Percentiles rank a stretch among this genome's conserved stretches.
These are phyloP conservation scores for Harpagifer antarcticus DNA, from an alignment of 2,797 vertebrate species.

Conservation along the genomic window DNA sequence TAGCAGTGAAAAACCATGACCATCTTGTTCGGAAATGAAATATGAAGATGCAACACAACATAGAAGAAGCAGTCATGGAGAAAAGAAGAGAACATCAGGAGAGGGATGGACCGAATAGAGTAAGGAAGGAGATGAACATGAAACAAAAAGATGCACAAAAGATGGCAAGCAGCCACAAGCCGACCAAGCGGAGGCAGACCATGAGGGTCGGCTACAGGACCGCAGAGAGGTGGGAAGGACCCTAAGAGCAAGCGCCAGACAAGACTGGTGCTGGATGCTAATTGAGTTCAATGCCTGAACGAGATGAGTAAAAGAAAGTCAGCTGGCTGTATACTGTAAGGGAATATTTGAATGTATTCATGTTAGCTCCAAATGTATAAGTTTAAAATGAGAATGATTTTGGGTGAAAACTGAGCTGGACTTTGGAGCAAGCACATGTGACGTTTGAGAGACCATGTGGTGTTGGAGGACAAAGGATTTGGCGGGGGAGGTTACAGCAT, in stretches of 20 bases:
- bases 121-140: neutral
- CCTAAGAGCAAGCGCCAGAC: neutral
- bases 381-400: too few relatives aligned
- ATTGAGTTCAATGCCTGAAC: neutral
- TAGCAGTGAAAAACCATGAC: neutral
- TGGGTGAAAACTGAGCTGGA: too few relatives aligned
- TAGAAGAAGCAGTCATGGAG: neutral
- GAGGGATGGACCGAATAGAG: too few relatives aligned
- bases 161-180: neutral
- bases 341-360: too few relatives aligned
- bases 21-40: neutral
- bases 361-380: too few relatives aligned
- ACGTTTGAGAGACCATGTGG: too few relatives aligned
- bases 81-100: neutral
- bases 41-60: neutral
- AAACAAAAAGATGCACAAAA: neutral
- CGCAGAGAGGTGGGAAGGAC: neutral
- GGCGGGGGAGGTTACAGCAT: too few relatives aligned
- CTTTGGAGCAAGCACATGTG: too few relatives aligned
- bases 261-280: neutral
- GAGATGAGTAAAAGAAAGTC: conserved; percentile 9
- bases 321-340: neutral
- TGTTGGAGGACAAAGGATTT: too few relatives aligned
- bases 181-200: neutral
- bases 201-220: too few relatives aligned